These are phyloP conservation scores for Dendrolimus pini DNA, from an alignment of 2,888 invertebrate species.

Conservation along the genomic window DNA sequence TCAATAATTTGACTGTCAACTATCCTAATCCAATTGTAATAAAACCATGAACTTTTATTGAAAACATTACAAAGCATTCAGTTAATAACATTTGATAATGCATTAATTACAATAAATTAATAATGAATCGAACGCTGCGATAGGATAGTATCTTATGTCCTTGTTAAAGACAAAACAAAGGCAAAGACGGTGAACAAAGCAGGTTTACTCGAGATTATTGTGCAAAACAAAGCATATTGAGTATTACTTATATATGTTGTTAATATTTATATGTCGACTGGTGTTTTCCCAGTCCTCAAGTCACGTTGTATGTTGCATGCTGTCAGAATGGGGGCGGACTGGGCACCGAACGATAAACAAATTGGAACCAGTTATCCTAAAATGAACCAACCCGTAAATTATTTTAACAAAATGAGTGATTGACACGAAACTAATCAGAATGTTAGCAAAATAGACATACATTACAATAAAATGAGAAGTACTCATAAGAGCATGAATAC, in stretches of 20 bases:
- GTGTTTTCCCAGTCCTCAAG: conserved; percentile 20
- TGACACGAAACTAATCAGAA: neutral
- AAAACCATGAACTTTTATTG: too few species aligned
- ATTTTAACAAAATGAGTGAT: neutral
- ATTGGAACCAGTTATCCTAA: too few species aligned
- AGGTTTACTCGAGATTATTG: neutral
- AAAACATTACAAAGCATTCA: too few species aligned
- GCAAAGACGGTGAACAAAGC: neutral
- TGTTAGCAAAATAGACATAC: conserved; percentile 7
- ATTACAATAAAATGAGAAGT: neutral
- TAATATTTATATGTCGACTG: conserved; percentile 1
- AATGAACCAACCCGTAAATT: too few species aligned
- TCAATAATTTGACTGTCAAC: too few species aligned
- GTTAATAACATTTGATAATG: neutral
- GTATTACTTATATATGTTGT: too few species aligned
- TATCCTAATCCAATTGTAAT: too few species aligned
- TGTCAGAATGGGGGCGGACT: conserved; percentile 17
- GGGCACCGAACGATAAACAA: too few species aligned
- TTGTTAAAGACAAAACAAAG: neutral
- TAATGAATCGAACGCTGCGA: neutral
- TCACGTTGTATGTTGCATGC: conserved; percentile 33
- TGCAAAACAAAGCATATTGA: neutral
- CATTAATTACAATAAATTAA: neutral
- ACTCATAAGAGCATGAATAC: too few species aligned
- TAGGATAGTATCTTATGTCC: neutral